phyloP scores from a whole-genome alignment of 2,113 vertebrate genomes.

The Brienomyrus longianalis region DNA sequence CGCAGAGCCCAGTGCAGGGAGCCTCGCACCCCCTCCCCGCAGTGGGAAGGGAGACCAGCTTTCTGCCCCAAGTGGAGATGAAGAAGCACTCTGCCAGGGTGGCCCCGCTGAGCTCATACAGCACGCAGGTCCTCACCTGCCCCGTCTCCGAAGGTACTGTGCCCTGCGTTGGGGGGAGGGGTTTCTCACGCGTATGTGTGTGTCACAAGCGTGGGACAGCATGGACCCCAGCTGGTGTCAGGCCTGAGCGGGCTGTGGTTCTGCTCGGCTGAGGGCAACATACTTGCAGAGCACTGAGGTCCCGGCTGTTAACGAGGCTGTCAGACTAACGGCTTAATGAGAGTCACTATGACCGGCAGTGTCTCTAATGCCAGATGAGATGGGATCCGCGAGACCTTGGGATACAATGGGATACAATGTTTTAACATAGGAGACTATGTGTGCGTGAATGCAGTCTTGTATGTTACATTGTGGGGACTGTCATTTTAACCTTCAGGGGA shows the following conservation, averaged over 20 bases:
- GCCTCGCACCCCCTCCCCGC: neutral
- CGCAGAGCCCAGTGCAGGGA: conserved; percentile 16
- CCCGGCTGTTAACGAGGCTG: neutral
- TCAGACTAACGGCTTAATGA: neutral
- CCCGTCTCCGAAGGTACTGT: conserved; percentile 63
- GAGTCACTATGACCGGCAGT: neutral
- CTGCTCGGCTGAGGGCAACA: neutral
- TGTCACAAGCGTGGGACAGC: neutral
- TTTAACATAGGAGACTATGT: neutral
- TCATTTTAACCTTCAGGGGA: neutral
- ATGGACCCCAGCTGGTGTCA: neutral
- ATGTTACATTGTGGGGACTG: neutral
- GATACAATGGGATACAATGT: neutral
- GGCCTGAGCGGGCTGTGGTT: neutral
- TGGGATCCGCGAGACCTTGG: neutral
- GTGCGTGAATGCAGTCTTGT: conserved; percentile 11
- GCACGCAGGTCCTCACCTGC: conserved; percentile 64
- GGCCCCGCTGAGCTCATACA: conserved; percentile 67
- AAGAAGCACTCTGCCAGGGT: conserved; percentile 77
- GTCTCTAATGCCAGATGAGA: neutral
- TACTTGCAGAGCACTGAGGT: neutral
- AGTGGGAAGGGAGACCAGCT: conserved; percentile 42
- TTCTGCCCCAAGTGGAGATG: conserved; percentile 60
- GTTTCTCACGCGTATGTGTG: neutral
- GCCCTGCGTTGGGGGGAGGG: neutral